Base-by-base conservation (phyloP, 2,888 invertebrate species). In the Mycalesis mineus region DNA sequence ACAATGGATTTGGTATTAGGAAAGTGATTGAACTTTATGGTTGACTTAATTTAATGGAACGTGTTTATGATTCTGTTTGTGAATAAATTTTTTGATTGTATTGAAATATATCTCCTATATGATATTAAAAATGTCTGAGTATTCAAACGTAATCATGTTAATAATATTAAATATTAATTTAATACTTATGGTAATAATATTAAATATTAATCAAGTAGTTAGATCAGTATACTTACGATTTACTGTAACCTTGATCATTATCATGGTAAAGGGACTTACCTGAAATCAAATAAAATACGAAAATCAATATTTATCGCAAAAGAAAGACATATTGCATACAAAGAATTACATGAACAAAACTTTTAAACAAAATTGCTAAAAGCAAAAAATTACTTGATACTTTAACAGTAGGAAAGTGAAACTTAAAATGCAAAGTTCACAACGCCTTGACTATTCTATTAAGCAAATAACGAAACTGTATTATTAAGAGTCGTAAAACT, bases 1-100 rank as follows among this genome's bases (percentile, higher is more conserved):
- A 76, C 71, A 67, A 69, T 68, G 69, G 69, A 65, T 66, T 60
- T 59, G 45, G 63, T 67, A 67, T 69, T 71, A 67, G 65, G 65
- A 61, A 66, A 75, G 77, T 78, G 70, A 78, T 77, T 81, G 80
- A 83, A 81, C 78, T 82, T 76, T 77, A 77, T 72, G 82, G 77
- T 78, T 77, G 80, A 77, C 64, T 80, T 73, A 62, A 68, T 78
- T 72, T 73, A 69, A 72, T 66, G 65, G 60, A 52, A 47, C 42
- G 50, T 31, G 58, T 31, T 49, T 5, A 7, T 22, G 13, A 47
- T 53, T 57, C 53, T 17, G 47, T 44, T 57, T 56, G 51, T 1
- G 8, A 40, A 14, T 47, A 40, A 5, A 49, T 41, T 29, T n/a
- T 49, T 41, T 9, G 29, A 31, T 15, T 33, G 33, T 47, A 9